Evolutionary conservation across 2,113 vertebrate species (phyloP).

Genomic region (Pycnonotus jocosus): DNA sequence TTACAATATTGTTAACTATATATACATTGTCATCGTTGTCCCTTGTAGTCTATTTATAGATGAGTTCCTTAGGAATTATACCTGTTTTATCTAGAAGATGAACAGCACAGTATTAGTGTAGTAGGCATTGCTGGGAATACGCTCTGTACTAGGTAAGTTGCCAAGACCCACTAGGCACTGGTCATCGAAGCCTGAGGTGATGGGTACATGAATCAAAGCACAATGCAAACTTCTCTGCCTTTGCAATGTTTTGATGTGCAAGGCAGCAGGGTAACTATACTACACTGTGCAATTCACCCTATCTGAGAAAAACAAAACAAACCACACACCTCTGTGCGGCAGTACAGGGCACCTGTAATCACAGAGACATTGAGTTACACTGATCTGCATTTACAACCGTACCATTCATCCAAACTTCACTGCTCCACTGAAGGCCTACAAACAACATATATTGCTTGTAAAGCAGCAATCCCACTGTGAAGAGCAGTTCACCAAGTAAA

Average conservation of each 20-base stretch:
- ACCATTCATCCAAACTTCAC: background rate
- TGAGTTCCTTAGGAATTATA: constrained; percentile 41
- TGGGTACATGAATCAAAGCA: background rate
- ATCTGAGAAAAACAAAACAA: background rate
- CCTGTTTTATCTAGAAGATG: background rate
- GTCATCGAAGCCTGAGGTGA: background rate
- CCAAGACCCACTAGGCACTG: background rate
- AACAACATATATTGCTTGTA: background rate
- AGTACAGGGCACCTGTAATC: background rate
- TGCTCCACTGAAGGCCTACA: background rate
- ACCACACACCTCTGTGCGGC: fast-evolving
- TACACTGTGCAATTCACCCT: background rate
- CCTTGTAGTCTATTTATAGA: background rate
- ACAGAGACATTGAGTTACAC: background rate
- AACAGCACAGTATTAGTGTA: background rate
- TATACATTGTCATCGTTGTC: background rate
- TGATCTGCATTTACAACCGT: background rate
- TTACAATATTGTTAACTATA: constrained; percentile 11
- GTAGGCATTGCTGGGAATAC: background rate
- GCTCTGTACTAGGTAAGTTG: background rate
- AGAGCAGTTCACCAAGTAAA: background rate
- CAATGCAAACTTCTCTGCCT: background rate
- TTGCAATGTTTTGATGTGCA: background rate
- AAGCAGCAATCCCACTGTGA: background rate
- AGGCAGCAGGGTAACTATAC: background rate